Evolutionary conservation across 2,888 invertebrate genomes (phyloP).

Genomic region (Mellilla xanthometata): DNA sequence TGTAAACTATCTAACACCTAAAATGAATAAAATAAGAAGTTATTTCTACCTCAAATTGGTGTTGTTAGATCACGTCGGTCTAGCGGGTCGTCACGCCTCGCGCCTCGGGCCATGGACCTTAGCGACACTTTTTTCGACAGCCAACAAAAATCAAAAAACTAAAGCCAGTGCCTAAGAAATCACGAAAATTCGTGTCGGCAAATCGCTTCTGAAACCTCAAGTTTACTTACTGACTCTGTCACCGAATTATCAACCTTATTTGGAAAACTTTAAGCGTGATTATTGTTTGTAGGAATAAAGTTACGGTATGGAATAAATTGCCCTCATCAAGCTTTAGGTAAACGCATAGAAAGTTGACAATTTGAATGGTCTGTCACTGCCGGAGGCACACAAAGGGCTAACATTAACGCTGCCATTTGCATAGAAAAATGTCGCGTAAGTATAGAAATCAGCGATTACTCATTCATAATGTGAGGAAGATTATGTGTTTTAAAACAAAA

Average conservation of each 20-base stretch:
- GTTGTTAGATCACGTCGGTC: conserved; percentile 21
- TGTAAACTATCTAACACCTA: too few species aligned
- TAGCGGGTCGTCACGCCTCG: conserved; percentile 48
- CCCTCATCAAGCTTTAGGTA: conserved; percentile 53
- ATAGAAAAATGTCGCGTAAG: conserved; percentile 7
- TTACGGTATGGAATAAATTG: conserved; percentile 53
- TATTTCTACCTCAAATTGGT: conserved; percentile 9
- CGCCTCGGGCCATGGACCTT: conserved; percentile 51
- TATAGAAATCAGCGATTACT: conserved; percentile 16
- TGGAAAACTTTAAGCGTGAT: conserved; percentile 23
- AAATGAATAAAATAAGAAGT: conserved; percentile 6
- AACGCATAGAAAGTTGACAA: conserved; percentile 58
- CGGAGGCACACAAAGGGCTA: conserved; percentile 50
- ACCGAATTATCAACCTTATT: conserved; percentile 33
- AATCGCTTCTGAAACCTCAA: conserved; percentile 46
- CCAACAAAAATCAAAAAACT: conserved; percentile 54
- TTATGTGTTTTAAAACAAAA: not conserved
- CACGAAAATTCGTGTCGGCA: conserved; percentile 71
- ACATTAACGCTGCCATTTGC: conserved; percentile 43
- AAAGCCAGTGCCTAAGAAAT: conserved; percentile 60
- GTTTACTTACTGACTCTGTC: not conserved
- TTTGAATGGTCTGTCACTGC: conserved; percentile 39
- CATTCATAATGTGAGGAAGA: conserved; percentile 4
- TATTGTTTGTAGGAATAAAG: conserved; percentile 23
- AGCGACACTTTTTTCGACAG: conserved; percentile 57